Evolutionary conservation across 2,797 vertebrate genomes (phyloP), one percentile per base, ranked within the genome.

Genomic region (Gymnoscopelus microlampas): DNA sequence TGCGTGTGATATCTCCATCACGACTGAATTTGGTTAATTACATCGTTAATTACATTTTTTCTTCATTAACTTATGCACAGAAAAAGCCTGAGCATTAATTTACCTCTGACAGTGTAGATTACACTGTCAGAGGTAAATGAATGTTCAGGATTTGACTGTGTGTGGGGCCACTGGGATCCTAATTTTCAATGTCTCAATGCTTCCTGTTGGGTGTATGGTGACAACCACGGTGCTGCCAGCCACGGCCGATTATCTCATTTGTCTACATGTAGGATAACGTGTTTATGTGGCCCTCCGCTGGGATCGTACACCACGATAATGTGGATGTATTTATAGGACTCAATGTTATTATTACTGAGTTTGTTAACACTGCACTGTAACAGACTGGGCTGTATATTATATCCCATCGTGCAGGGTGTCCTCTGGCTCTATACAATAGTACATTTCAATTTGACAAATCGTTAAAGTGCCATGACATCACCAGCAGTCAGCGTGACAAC

Each of bases 281-380:
- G 76, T 82, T 82, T 83, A 63, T 0, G 72, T 53, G 66, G 51
- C 51, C n/a, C 59, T 65, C 24, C 69, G 70, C 24, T 70, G 15
- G 4, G 73, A 63, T 63, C 15, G 68, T 50, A 48, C 68, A 7
- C 63, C 11, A 58, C 53, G 26, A 79, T 90, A 70, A 84, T 80
- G 66, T 68, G n/a, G 62, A 63, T 68, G 69, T 77, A 86, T 91
- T 91, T 89, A 87, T 80, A 78, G 80, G 35, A 63, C 2, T 3
- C n/a, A 7, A 59, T 63, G 58, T 60, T 81, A 58, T 71, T 75
- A 65, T 76, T 72, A 44, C 54, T 1, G 44, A 73, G 39, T 39
- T 68, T 49, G 59, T 73, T 75, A 61, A 64, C 23, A 44, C 63
- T 48, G 67, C 73, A 56, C 51, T 50, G 48, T 60, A 56, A 64